These are phyloP conservation scores for Drosophila bocqueti DNA, from an alignment of 1,140 invertebrate species.

Conservation along the genomic window DNA sequence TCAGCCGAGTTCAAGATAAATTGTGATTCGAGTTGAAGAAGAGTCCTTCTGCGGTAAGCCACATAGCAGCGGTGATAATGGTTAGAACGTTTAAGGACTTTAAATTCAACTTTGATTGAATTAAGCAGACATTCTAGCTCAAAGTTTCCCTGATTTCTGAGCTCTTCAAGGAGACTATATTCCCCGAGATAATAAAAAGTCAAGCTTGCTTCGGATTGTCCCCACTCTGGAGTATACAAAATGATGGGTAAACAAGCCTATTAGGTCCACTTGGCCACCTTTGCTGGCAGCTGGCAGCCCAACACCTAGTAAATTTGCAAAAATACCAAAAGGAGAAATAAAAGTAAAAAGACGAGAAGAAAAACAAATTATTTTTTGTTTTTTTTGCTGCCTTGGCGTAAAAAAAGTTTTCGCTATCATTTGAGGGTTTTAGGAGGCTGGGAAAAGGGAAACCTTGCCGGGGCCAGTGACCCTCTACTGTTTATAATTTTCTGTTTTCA, in stretches of 20 bases:
- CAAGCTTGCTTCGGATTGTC: not conserved
- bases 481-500: conserved; percentile 50
- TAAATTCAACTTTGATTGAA: not conserved
- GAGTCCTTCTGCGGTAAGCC: not conserved
- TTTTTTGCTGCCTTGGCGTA: conserved; percentile 32
- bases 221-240: not conserved
- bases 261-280: conserved; percentile 37
- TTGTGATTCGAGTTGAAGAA: not conserved
- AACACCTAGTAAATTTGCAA: conserved; percentile 42
- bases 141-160: not conserved
- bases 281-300: not conserved
- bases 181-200: not conserved
- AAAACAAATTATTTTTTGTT: conserved; percentile 44
- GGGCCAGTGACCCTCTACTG: conserved; percentile 36
- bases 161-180: not conserved
- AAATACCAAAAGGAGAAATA: conserved; percentile 13
- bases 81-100: not conserved
- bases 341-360: conserved; percentile 2
- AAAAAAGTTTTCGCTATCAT: conserved; percentile 30
- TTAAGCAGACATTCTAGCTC: not conserved
- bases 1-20: not conserved
- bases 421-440: not conserved
- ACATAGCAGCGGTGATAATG: conserved; percentile 3
- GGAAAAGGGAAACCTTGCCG: conserved; percentile 7
- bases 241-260: conserved; percentile 38